phyloP scores from a whole-genome alignment of 2,113 vertebrate genomes.

The Pseudopodoces humilis region DNA sequence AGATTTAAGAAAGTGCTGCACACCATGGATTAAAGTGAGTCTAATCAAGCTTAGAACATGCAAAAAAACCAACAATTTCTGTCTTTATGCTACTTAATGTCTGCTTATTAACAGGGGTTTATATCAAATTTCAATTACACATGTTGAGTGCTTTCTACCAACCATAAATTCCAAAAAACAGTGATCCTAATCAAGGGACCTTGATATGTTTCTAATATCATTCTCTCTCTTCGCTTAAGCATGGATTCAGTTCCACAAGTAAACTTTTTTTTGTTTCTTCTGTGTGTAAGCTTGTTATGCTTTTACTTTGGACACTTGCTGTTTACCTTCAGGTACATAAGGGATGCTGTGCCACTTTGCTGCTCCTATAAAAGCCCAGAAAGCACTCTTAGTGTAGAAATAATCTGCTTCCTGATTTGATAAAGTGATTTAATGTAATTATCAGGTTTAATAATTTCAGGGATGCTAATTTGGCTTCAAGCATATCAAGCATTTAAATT shows the following conservation, averaged over 20 bases:
- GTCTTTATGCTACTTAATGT: not conserved
- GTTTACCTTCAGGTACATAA: not conserved
- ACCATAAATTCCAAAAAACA: not conserved
- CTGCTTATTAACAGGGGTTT: not conserved
- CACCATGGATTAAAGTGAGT: not conserved
- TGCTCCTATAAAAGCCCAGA: not conserved
- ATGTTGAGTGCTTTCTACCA: not conserved
- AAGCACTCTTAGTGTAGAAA: not conserved
- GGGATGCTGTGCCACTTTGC: not conserved
- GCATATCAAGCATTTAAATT: not conserved
- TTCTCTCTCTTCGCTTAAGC: not conserved
- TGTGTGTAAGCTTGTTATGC: accelerated
- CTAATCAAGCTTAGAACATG: not conserved
- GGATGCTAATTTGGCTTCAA: not conserved
- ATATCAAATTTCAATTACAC: not conserved
- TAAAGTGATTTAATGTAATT: not conserved
- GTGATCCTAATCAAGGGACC: not conserved
- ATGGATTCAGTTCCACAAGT: not conserved
- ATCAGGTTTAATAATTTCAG: not conserved
- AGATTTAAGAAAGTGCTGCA: not conserved
- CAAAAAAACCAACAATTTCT: not conserved
- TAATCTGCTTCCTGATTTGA: not conserved
- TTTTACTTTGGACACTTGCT: not conserved
- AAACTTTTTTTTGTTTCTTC: not conserved
- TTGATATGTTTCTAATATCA: not conserved